Base-by-base conservation (phyloP, 2,888 invertebrate species). In the Drosophila eohydei region DNA sequence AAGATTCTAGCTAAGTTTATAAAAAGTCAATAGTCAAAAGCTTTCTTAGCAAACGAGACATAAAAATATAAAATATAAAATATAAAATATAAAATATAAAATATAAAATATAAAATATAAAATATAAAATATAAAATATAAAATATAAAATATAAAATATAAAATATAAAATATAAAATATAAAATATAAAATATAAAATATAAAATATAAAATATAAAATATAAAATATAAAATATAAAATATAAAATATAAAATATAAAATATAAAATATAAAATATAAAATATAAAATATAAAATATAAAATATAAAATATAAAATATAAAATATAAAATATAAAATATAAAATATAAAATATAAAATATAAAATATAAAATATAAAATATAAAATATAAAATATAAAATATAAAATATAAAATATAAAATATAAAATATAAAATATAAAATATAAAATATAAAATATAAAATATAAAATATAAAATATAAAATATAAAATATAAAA, bases 211-310 rank as follows among this genome's bases (percentile, higher is more conserved):
- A 21, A 11, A 16, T 41, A 43, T 21, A 4, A 21, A 21, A 21
- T 11, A 21, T 43, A 43, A 41, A 21, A 41, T 41, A 21, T 41
- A 41, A 9, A 21, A 41, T 4, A 41, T 41, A 41, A 41, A 41
- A 21, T 16, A 41, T 41, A 41, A 43, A 21, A 21, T 43, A 43
- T 21, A 5, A 21, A 43, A 43, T 43, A 21, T 21, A 21, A 11
- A 43, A 43, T 41, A 43, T 21, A 43, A 43, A 43, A 43, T 41
- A 41, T 41, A 41, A 43, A 43, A 43, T 40, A 40, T 40, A 2
- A 8, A 16, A 16, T 40, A 2, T 40, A 40, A 40, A n/a, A 40
- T 40, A 40, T 40, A 14, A 36, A 36, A 4, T 12, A 36, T 36
- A 36, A 36, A 36, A 36, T 36, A 12, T n/a, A n/a, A n/a, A n/a